Base-by-base conservation (phyloP, 2,888 invertebrate genomes). In the Diogma glabrata region DNA sequence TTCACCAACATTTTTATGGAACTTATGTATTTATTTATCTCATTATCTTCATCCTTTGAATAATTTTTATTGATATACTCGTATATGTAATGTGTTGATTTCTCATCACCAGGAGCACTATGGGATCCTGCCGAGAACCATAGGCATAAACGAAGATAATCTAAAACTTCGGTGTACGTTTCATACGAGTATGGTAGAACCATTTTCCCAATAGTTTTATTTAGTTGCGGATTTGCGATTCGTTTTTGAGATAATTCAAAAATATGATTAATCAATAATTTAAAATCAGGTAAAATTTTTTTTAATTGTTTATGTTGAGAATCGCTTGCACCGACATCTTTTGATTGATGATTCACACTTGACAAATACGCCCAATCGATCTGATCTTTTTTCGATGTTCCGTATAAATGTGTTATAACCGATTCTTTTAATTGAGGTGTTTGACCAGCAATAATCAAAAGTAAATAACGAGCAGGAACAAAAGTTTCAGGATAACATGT, bases 381-480 rank as follows among this genome's bases (percentile, higher is more conserved):
- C 46, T 76, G 74, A 57, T 67, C 70, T 59, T 74, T 75, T 8
- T 81, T 75, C 0, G 79, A 75, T 8, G 79, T 78, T 0, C 85
- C 85, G 63, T 89, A 88, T 7, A 92, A 58, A 49, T 62, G 64
- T 1, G 65, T 61, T 10, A 64, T 69, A 7, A 70, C 64, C 46
- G 64, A 62, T 54, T 70, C 70, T 3, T 64, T 61, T 22, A 70
- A 54, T 0, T 68, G 67, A 53, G 69, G 66, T 1, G 68, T 77
- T 64, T 93, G 92, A 43, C 90, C 91, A 57, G 84, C 84, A 26
- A 90, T 89, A 51, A 90, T 67, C 16, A 94, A 72, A 50, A 94
- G 69, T 9, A 92, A 72, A 64, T 86, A 91, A 61, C 89, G 76
- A 0, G 92, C 86, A 0, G 88, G 84, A 1, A 87, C 81, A 66